phyloP scores from a whole-genome alignment of 2,113 vertebrate genomes.

The Nothobranchius furzeri region DNA sequence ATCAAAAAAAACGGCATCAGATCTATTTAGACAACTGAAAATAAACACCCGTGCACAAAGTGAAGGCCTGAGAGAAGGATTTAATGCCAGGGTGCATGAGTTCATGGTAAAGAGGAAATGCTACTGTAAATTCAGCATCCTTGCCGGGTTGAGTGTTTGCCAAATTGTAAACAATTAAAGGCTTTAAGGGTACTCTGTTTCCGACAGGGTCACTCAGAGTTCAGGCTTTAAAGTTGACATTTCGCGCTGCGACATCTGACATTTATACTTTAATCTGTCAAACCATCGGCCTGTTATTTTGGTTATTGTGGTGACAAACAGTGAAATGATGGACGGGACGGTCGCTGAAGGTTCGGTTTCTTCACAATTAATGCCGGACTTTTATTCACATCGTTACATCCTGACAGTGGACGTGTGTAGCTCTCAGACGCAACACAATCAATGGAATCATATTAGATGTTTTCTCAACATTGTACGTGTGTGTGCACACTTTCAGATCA shows the following conservation, averaged over 20 bases:
- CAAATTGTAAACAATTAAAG: constrained; percentile 1
- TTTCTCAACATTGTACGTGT: constrained; percentile 21
- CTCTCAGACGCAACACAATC: constrained; percentile 39
- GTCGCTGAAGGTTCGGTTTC: background rate
- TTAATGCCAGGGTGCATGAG: accelerated
- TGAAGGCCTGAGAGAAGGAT: background rate
- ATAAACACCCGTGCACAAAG: background rate
- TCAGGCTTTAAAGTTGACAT: constrained; percentile 15
- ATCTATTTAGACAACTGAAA: background rate
- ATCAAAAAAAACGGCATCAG: background rate
- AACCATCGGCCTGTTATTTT: constrained; percentile 1
- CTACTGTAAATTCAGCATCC: background rate
- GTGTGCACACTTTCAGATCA: constrained; percentile 33
- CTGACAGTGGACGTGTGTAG: background rate
- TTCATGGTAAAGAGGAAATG: background rate
- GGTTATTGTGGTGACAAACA: background rate
- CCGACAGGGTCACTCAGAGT: background rate
- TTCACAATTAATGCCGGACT: background rate
- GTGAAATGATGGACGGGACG: background rate
- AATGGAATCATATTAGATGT: constrained; percentile 52
- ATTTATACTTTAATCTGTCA: constrained; percentile 15
- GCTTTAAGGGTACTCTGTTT: background rate
- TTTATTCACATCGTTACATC: background rate
- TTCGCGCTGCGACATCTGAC: constrained; percentile 8
- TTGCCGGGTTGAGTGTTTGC: background rate